A percentile compares a stretch with the other conserved stretches of the same genome.
phyloP scores from a whole-genome alignment of 2,888 invertebrate genomes.

The Emesis furor region DNA sequence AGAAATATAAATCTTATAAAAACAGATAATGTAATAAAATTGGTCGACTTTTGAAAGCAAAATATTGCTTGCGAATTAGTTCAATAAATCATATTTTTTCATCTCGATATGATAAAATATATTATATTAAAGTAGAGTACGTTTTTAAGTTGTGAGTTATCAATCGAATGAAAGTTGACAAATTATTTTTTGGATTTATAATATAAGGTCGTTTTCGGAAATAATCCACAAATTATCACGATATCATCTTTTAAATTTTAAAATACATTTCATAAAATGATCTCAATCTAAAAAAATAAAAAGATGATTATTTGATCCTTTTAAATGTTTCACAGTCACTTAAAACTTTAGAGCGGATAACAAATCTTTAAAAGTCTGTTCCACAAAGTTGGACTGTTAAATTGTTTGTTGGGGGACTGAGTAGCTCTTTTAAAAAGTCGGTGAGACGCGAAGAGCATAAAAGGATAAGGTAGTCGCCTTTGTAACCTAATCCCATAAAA shows the following conservation, averaged over 20 bases:
- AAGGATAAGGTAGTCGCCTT: constrained; percentile 78
- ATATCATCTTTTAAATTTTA: not conserved
- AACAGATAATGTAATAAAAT: too few species aligned
- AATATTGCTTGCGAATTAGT: too few species aligned
- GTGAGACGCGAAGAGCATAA: constrained; percentile 84
- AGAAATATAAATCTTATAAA: too few species aligned
- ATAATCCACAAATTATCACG: not conserved
- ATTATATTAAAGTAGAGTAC: too few species aligned
- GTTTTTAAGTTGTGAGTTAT: too few species aligned
- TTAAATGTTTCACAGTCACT: constrained; percentile 91
- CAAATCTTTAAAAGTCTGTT: constrained; percentile 90
- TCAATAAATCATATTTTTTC: too few species aligned
- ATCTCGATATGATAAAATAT: too few species aligned
- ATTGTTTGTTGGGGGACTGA: constrained; percentile 88
- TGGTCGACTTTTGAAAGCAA: too few species aligned
- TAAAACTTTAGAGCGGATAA: constrained; percentile 91
- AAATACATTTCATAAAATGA: not conserved
- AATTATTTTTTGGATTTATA: too few species aligned
- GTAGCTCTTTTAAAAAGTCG: constrained; percentile 86
- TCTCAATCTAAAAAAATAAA: not conserved
- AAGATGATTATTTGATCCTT: constrained; percentile 86
- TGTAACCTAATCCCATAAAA: constrained; percentile 69
- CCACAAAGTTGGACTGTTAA: constrained; percentile 88
- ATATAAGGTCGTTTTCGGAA: not conserved
- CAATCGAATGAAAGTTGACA: too few species aligned